Evolutionary conservation across 2,113 vertebrate genomes (phyloP).

Genomic region (Ardeotis arabs): DNA sequence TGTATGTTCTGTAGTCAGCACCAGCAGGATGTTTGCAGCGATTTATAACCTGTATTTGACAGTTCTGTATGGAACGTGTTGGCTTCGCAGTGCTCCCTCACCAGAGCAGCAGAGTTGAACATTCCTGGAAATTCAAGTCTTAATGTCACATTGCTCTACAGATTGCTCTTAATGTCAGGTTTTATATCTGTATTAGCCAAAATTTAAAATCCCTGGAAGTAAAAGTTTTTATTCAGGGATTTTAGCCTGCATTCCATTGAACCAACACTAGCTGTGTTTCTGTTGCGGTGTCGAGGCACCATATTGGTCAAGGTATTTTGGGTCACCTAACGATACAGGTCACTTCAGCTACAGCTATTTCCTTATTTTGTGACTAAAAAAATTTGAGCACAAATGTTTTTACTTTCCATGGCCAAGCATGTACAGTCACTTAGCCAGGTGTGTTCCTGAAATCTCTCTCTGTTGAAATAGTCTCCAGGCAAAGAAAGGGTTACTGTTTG

Average conservation of each 20-base stretch:
- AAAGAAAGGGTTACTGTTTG: background rate
- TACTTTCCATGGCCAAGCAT: background rate
- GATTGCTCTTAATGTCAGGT: background rate
- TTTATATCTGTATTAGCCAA: background rate
- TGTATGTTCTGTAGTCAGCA: background rate
- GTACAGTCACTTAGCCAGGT: background rate
- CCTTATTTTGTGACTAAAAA: background rate
- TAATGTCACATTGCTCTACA: background rate
- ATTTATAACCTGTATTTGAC: background rate
- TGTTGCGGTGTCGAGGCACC: background rate
- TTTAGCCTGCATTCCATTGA: background rate
- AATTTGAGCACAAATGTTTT: background rate
- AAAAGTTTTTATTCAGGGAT: background rate
- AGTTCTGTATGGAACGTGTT: background rate
- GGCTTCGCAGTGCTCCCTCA: background rate
- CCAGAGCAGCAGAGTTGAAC: background rate
- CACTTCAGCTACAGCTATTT: background rate
- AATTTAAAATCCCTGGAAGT: background rate
- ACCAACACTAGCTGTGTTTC: rapidly evolving
- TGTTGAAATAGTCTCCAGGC: background rate
- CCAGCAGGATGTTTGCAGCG: rapidly evolving
- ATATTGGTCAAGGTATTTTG: background rate
- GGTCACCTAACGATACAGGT: background rate
- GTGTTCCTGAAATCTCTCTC: background rate
- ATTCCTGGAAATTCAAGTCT: background rate